Base-by-base conservation (phyloP, 2,113 vertebrate species). In the Semnornis frantzii region DNA sequence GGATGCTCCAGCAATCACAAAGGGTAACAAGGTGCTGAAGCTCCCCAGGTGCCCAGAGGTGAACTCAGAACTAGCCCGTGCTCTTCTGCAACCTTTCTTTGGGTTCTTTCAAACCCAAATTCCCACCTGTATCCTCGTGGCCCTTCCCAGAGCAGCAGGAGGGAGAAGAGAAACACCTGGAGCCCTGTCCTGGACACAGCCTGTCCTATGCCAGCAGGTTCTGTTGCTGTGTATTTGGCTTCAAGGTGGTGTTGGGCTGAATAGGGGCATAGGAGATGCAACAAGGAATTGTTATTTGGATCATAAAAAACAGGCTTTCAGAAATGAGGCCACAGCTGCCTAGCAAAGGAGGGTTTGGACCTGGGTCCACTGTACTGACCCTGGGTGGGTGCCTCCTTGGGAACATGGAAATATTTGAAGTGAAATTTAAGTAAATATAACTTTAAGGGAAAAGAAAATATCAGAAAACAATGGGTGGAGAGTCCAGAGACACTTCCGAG, bases 31-130 rank as follows among this genome's bases (percentile, higher is more conserved):
- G 63, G 95, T 90, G 97, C 95, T 57, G 96, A 94, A 97, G 96
- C 97, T 97, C 96, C 97, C 96, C 86, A 62, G 74, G 96, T 96
- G 93, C 97, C 97, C 85, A 96, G 97, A 97, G 98, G 96, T 90
- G 93, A 96, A 84, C 94, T 15, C 44, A 30, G 81, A 87, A 87
- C 24, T 52, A n/a, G 79, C 75, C 89, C 79, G 13, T 4, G 70
- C 76, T 84, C 82, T 63, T 42, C 94, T 18, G 48, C 83, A 72
- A 75, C 62, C 5, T 33, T 31, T 21, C 21, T 33, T 15, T 15
- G 23, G 44, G 65, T 48, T n/a, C 1, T 33, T 71, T 44, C 64
- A 58, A 69, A 34, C 46, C 64, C 89, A 12, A 15, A 19, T 48
- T 85, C 28, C 83, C 82, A 81, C 92, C 57, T 64, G 64, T 65